These are phyloP conservation scores for Sylvilagus bachmani DNA, from an alignment of 2,113 vertebrate species.

Conservation along the genomic window DNA sequence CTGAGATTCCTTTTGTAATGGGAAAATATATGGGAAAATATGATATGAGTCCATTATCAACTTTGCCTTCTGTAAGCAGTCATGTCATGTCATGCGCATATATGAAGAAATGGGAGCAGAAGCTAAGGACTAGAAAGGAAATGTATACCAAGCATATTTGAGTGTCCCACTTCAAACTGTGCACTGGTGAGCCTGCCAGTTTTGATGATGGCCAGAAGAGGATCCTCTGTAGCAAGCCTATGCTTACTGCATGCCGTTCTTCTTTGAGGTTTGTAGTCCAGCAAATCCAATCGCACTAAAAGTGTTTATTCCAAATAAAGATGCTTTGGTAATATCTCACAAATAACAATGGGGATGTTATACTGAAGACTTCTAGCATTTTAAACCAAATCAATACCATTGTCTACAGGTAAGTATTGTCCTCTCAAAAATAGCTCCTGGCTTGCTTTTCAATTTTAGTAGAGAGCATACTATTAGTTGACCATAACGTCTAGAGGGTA, in stretches of 20 bases:
- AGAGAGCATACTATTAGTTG: not conserved
- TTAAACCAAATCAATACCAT: not conserved
- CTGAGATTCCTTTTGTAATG: not conserved
- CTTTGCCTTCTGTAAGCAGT: accelerated
- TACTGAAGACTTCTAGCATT: not conserved
- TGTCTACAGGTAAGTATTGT: not conserved
- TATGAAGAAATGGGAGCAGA: not conserved
- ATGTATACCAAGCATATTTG: not conserved
- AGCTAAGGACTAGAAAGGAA: not conserved
- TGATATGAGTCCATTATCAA: not conserved
- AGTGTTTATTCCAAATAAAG: not conserved
- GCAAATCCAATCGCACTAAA: not conserved
- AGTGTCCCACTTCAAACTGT: not conserved
- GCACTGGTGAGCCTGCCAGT: not conserved
- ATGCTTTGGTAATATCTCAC: not conserved
- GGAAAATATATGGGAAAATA: not conserved
- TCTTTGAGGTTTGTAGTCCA: not conserved
- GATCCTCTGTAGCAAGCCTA: not conserved
- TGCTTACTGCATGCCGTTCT: not conserved
- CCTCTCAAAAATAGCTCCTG: not conserved
- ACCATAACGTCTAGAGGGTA: not conserved
- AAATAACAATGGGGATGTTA: not conserved
- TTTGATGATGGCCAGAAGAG: not conserved
- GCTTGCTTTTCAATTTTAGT: not conserved
- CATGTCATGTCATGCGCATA: not conserved